phyloP scores from a whole-genome alignment of 2,113 vertebrate genomes.

The Taurulus bubalis region DNA sequence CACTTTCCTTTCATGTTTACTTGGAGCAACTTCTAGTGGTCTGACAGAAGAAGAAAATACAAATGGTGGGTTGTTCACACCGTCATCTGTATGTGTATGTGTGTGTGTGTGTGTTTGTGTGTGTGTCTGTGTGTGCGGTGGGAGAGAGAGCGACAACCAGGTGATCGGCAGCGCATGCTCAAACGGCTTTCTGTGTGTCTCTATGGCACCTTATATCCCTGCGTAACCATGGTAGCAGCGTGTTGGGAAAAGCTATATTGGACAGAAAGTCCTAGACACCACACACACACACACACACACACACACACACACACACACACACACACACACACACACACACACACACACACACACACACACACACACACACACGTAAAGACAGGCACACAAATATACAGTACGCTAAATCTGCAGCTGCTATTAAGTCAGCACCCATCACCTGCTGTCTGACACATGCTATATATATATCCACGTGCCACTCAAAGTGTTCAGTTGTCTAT shows the following conservation, averaged over 20 bases:
- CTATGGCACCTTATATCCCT: constrained; percentile 19
- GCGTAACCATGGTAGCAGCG: constrained; percentile 66
- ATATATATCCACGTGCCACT: constrained; percentile 76
- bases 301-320: neutral
- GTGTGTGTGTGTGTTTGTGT: neutral
- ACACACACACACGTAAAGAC: constrained; percentile 14
- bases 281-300: constrained; percentile 3
- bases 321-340: neutral
- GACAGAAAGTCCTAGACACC: constrained; percentile 30
- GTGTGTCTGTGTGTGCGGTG: neutral
- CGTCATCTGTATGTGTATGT: neutral
- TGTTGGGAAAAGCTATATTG: constrained; percentile 58
- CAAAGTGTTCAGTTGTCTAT: constrained; percentile 75
- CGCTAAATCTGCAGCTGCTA: neutral
- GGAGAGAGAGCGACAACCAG: constrained; percentile 8
- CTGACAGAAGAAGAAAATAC: neutral
- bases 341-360: constrained; percentile 22
- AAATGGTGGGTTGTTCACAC: constrained; percentile 8
- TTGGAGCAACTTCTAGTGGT: neutral
- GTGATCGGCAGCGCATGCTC: constrained; percentile 54
- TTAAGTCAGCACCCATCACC: neutral
- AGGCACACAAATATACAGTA: neutral
- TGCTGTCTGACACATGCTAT: constrained; percentile 21
- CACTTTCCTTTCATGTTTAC: neutral
- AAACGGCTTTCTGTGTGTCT: constrained; percentile 38